These are phyloP conservation scores for Pterocles burchelli DNA, from an alignment of 2,113 vertebrate species.

Conservation along the genomic window DNA sequence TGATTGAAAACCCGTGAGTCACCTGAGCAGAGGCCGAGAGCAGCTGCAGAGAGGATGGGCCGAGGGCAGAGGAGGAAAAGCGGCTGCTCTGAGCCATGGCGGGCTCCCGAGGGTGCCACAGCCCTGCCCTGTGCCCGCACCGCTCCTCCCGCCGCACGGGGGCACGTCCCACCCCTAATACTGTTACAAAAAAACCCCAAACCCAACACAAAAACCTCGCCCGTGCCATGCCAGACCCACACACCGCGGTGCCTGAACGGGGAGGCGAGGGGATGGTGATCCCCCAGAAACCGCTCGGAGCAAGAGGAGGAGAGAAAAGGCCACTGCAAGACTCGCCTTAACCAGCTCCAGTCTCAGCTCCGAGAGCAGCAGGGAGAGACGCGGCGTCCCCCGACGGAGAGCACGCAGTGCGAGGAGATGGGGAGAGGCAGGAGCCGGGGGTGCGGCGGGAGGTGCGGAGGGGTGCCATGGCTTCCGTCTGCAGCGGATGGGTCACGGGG, in stretches of 20 bases:
- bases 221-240: neutral
- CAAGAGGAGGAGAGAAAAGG: slow-evolving; percentile 7
- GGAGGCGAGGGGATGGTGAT: neutral
- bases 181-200: slow-evolving; percentile 19
- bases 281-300: neutral
- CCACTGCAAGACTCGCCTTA: neutral
- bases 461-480: slow-evolving; percentile 86
- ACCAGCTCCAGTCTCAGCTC: neutral
- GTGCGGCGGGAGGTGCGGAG: slow-evolving; percentile 26
- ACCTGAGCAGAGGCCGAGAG: neutral
- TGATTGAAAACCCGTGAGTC: neutral
- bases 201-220: neutral
- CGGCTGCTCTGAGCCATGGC: neutral
- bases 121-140: neutral
- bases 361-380: neutral
- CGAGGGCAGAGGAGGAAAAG: neutral
- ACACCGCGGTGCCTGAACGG: fast-evolving
- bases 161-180: neutral
- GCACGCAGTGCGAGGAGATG: neutral
- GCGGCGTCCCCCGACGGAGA: neutral
- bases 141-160: neutral
- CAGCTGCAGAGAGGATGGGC: neutral
- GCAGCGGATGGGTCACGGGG: slow-evolving; percentile 71
- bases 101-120: neutral
- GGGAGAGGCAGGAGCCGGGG: slow-evolving; percentile 13